A percentile compares a stretch with the other conserved stretches of the same genome.
Conservation (phyloP, 2,113 vertebrate genomes). For the Laticauda colubrina region DNA sequence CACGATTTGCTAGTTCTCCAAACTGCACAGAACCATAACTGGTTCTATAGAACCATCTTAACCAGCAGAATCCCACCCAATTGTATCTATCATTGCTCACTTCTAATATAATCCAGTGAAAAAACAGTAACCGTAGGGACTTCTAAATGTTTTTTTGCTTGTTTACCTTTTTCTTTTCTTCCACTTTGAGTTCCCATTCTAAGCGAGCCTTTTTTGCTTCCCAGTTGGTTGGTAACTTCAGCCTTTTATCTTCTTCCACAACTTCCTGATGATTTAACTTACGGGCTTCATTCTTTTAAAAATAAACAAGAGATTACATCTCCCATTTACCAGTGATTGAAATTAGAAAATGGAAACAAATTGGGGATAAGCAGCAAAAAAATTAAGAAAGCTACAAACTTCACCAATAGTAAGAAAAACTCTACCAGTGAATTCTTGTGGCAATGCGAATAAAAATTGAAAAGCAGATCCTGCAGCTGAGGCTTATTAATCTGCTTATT, state of each 20-base stretch:
- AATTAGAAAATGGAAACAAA: rapidly evolving
- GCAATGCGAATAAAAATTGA: neutral
- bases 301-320: neutral
- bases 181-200: conserved; percentile 88
- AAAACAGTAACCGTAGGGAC: neutral
- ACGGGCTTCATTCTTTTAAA: conserved; percentile 86
- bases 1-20: no score
- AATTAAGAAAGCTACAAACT: neutral
- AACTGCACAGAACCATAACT: no score
- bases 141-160: rapidly evolving
- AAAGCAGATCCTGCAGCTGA: neutral
- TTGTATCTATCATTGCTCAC: neutral
- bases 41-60: no score
- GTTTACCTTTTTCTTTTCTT: conserved; percentile 87
- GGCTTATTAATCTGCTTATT: neutral
- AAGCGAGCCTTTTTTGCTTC: conserved; percentile 91
- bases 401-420: neutral
- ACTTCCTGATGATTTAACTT: conserved; percentile 94
- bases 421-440: neutral
- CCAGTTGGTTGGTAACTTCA: conserved; percentile 91
- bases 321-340: neutral
- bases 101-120: neutral
- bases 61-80: no score
- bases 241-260: conserved; percentile 90
- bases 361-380: rapidly evolving